These are phyloP conservation scores for Recurvirostra avosetta DNA, from an alignment of 2,113 vertebrate species.

Conservation along the genomic window DNA sequence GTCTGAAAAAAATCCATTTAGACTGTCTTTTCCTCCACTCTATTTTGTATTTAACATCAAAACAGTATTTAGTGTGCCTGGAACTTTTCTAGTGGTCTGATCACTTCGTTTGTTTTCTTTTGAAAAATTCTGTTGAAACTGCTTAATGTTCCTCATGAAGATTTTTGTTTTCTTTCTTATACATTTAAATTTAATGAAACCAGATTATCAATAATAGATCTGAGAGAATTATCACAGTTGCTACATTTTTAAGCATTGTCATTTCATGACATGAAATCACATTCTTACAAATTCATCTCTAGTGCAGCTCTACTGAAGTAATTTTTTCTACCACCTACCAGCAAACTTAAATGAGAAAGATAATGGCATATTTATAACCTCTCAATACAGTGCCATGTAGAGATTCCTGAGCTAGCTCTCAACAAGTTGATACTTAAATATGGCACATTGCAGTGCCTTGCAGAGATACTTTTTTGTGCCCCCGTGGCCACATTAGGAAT, in stretches of 20 bases:
- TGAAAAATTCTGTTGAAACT: not conserved
- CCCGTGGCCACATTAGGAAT: not conserved
- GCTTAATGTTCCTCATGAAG: not conserved
- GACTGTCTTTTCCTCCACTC: not conserved
- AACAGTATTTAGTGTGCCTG: not conserved
- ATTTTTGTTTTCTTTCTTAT: not conserved
- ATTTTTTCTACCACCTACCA: conserved; percentile 43
- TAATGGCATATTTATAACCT: conserved; percentile 37
- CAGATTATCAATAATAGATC: not conserved
- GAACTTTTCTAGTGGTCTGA: not conserved
- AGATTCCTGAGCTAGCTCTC: not conserved
- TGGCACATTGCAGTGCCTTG: not conserved
- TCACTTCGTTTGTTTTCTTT: conserved; percentile 1
- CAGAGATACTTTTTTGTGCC: not conserved
- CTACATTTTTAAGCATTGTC: not conserved
- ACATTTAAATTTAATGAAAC: not conserved
- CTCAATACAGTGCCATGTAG: not conserved
- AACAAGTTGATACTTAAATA: not conserved
- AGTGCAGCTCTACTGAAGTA: not conserved
- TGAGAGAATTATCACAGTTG: not conserved
- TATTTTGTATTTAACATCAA: not conserved
- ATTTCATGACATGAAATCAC: not conserved
- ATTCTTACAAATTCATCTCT: not conserved
- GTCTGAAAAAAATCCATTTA: not conserved
- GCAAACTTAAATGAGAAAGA: conserved; percentile 21